Base-by-base conservation (phyloP, 2,113 vertebrate genomes). In the Coreoperca whiteheadi region DNA sequence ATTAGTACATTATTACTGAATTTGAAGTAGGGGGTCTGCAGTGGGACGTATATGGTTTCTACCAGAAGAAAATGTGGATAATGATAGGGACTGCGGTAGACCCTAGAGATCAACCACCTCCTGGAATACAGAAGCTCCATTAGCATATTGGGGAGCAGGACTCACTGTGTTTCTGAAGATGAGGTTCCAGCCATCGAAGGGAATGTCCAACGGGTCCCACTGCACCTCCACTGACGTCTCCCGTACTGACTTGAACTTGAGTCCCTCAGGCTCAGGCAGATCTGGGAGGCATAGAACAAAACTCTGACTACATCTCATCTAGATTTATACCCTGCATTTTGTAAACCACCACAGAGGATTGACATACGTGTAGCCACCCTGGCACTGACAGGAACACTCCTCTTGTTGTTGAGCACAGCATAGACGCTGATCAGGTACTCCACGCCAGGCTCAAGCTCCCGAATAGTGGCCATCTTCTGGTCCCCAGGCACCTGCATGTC, bases 401-500 rank as follows among this genome's bases (percentile, higher is more conserved):
- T 97, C 95, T 97, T 97, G 94, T 99, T 98, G 90, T 95, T 98
- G 5, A 99, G 96, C 85, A 99, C 89, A 72, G 98, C 98, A 28
- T 97, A 99, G 39, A 99, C 98, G 0, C 96, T 98, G 90, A 99
- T 97, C 3, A 99, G 96, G 63, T 99, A 99, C 87, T 99, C 98
- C 6, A 99, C 96, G 0, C 98, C 98, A 0, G 98, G 98, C 88
- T 99, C 98, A 39, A 99, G 93, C 83, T 99, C 98, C 2, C 43
- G 92, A 77, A 99, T 94, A 18, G 96, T 98, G 89, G 98, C 92
- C 4, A 93, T 93, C 1, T 96, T 96, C 88, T 96, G 94, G 91
- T 99, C 96, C 30, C 98, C 98, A 12, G 97, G 95, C 1, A 99
- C 98, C 0, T 93, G 94, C 89, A 98, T 96, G 77, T 99, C 95